Base-by-base conservation (phyloP, 2,113 vertebrate genomes). In the Oncorhynchus mykiss region DNA sequence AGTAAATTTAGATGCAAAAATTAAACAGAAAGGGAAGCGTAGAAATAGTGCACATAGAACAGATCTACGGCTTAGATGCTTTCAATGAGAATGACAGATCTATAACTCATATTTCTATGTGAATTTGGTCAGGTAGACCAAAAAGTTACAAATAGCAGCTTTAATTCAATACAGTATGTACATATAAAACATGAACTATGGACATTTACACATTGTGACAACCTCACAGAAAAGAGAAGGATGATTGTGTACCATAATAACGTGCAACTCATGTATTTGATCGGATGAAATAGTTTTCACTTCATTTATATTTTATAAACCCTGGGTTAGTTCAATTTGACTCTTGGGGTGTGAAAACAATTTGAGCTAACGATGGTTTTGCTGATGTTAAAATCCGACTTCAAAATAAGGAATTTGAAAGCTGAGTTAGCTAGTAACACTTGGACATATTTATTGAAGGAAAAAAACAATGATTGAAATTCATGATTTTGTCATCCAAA, bases 381-480 rank as follows among this genome's bases (percentile, higher is more conserved):
- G n/a, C 16, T 5, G 16, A 70, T 70, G 45, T 49, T 49, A 14
- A 24, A 24, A 49, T 69, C 67, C 48, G 34, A 69, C 67, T 69
- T 69, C 18, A 69, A 70, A 49, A 70, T 49, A 13, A 70, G 18
- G n/a, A 2, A 45, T 69, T 69, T 45, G 29, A 68, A 68, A 68
- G 67, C 31, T 68, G 67, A 69, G 68, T 45, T 70, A 70, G 39
- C 68, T 49, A 70, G 18, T 18, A 34, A 69, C 29, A 31, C 20
- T 12, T 34, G n/a, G 45, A 48, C 34, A 49, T 70, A 22, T 45
- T 22, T 70, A 13, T 18, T 70, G 7, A 49, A 9, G 45, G 2
- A 62, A 45, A 45, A 62, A 3, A 70, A 49, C 39, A 11, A 13
- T 22, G 45, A 22, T 18, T 70, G 22, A 70, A 70, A 49, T 39